A percentile compares a stretch with the other conserved stretches of the same genome.
Conservation (phyloP, 2,113 vertebrate species). For the Zosterops hypoxanthus region DNA sequence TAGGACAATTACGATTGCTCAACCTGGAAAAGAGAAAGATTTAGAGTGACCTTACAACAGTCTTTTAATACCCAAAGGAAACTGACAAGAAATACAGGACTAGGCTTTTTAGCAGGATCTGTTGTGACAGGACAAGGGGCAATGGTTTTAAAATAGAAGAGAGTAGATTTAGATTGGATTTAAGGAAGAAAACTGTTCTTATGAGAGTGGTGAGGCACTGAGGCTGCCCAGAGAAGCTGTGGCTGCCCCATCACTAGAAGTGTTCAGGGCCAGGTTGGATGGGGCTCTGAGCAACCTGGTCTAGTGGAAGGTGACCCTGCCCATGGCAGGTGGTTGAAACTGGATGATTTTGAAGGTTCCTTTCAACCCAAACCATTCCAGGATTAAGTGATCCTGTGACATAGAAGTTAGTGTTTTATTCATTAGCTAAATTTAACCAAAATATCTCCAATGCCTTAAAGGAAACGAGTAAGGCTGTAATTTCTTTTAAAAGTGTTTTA, state of each 20-base stretch:
- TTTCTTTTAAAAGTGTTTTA: neutral
- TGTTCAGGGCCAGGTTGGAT: neutral
- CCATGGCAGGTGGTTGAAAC: neutral
- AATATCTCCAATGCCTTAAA: neutral
- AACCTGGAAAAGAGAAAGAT: neutral
- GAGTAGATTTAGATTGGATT: neutral
- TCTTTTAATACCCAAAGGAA: neutral
- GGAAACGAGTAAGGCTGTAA: neutral
- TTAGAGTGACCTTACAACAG: no score
- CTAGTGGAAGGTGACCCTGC: neutral
- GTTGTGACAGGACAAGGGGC: neutral
- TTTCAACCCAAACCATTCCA: neutral
- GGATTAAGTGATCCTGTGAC: neutral
- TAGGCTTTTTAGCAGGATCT: neutral
- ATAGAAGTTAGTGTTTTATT: neutral
- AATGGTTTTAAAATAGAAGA: neutral
- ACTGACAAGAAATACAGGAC: neutral
- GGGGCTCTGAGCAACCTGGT: neutral
- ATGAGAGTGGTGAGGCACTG: neutral
- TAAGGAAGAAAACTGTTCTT: neutral
- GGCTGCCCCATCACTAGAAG: accelerated
- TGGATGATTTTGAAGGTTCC: neutral
- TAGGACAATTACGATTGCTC: neutral
- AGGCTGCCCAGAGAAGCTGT: neutral
- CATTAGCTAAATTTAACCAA: neutral